These are phyloP conservation scores for Esperia sulphurella DNA, from an alignment of 2,888 invertebrate genomes.

Conservation along the genomic window DNA sequence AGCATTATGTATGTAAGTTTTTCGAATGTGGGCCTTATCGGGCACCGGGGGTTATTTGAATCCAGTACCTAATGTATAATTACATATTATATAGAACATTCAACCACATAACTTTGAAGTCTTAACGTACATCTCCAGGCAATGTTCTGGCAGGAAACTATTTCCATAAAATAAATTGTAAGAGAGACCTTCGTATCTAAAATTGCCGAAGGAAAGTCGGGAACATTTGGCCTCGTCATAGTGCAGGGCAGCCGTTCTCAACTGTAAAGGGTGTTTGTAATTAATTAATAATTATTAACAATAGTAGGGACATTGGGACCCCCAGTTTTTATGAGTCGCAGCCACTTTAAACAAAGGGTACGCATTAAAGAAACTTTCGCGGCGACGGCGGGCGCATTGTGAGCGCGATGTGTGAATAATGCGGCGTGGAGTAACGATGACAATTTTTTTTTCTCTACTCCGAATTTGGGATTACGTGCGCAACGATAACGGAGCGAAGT, in stretches of 20 bases:
- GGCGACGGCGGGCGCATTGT: constrained; percentile 18
- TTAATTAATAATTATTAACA: constrained; percentile 43
- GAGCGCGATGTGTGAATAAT: constrained; percentile 26
- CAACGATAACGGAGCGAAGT: neutral
- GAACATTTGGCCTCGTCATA: constrained; percentile 4
- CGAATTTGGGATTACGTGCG: neutral
- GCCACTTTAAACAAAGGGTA: constrained; percentile 26
- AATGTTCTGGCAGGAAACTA: too few relatives aligned
- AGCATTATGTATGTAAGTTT: too few relatives aligned
- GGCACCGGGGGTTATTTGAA: too few relatives aligned
- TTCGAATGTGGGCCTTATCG: too few relatives aligned
- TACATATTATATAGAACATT: too few relatives aligned
- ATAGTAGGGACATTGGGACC: constrained; percentile 26
- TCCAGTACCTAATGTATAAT: too few relatives aligned
- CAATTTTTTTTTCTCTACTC: constrained; percentile 20
- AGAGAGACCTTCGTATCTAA: too few relatives aligned
- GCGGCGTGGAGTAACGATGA: constrained; percentile 15
- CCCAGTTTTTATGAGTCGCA: constrained; percentile 31
- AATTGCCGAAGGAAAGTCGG: neutral
- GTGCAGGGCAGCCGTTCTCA: neutral
- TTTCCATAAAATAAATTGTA: too few relatives aligned
- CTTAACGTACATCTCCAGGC: too few relatives aligned
- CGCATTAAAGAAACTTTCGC: constrained; percentile 6
- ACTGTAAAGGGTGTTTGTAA: constrained; percentile 27
- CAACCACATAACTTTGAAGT: too few relatives aligned